Base-by-base conservation (phyloP, 2,888 invertebrate species). In the Biston betularia region DNA sequence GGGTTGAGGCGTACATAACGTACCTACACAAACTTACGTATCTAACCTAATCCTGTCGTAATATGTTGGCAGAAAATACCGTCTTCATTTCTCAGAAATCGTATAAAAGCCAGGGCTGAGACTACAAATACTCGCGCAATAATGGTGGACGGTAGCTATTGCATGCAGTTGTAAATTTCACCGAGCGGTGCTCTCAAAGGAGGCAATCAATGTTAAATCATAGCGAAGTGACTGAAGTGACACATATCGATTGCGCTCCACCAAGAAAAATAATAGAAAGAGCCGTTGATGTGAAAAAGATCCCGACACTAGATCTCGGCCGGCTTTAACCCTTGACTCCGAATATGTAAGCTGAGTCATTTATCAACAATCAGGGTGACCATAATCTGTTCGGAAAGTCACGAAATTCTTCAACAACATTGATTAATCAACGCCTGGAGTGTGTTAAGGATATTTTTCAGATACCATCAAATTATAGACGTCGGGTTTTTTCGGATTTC, bases 171-270 rank as follows among this genome's bases (percentile, higher is more conserved):
- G 89, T 90, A 90, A 90, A 92, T 89, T 88, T 89, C 78, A 72
- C 75, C 71, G 65, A 74, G 82, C 88, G 87, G 89, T 70, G 65
- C 69, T 57, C 80, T 89, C 89, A 90, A 91, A 90, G 87, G 79
- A 85, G 68, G 79, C 86, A 89, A 91, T 91, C 90, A 89, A 88
- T 87, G 87, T 87, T 89, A 88, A 89, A 90, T 89, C 88, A 88
- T 86, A 87, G 87, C 80, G 79, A 82, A 84, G 79, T 84, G 87
- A 87, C 88, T 81, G 80, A 82, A 84, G 79, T 85, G 87, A 87
- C 88, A 87, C 79, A 82, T 82, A 85, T 86, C 82, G 83, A 84
- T 83, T 76, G 75, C 75, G 75, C 79, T 75, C 78, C 42, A 59
- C n/a, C 35, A 71, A 82, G 85, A 86, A 89, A 85, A 83, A 83